These are phyloP conservation scores for Nymphalis urticae DNA, from an alignment of 2,888 invertebrate species.

Conservation along the genomic window DNA sequence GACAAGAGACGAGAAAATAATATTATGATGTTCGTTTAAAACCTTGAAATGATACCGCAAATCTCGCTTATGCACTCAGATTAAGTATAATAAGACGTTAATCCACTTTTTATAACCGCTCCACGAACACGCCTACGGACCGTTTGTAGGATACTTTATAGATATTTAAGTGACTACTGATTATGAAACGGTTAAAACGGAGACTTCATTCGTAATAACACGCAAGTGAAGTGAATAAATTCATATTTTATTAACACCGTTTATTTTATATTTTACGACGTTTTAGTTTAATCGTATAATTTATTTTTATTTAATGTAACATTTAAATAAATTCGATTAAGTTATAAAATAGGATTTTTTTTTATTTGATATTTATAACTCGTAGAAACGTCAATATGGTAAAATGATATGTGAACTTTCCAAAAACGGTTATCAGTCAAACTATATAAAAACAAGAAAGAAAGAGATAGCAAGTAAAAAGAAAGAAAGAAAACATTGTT, in stretches of 20 bases:
- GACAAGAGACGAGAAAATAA: constrained; percentile 27
- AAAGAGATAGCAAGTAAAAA: no score
- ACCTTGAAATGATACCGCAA: constrained; percentile 53
- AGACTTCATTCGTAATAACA: constrained; percentile 37
- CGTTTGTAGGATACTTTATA: constrained; percentile 49
- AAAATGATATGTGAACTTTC: no score
- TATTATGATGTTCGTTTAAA: constrained; percentile 39
- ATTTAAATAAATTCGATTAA: no score
- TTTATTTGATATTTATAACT: no score
- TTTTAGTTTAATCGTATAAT: constrained; percentile 7
- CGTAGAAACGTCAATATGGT: no score
- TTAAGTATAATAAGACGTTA: constrained; percentile 61
- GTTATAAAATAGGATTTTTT: no score
- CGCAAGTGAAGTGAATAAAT: constrained; percentile 41
- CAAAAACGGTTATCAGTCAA: no score
- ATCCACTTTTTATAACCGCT: constrained; percentile 66
- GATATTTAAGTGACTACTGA: constrained; percentile 60
- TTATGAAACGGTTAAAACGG: constrained; percentile 38
- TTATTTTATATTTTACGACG: constrained; percentile 30
- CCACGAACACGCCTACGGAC: constrained; percentile 58
- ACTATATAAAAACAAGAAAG: no score
- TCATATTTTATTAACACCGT: constrained; percentile 38
- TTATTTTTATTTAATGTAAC: no score
- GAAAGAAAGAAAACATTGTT: no score
- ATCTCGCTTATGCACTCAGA: constrained; percentile 64